Base-by-base conservation (phyloP, 2,888 invertebrate genomes). In the Nesidiocoris tenuis region DNA sequence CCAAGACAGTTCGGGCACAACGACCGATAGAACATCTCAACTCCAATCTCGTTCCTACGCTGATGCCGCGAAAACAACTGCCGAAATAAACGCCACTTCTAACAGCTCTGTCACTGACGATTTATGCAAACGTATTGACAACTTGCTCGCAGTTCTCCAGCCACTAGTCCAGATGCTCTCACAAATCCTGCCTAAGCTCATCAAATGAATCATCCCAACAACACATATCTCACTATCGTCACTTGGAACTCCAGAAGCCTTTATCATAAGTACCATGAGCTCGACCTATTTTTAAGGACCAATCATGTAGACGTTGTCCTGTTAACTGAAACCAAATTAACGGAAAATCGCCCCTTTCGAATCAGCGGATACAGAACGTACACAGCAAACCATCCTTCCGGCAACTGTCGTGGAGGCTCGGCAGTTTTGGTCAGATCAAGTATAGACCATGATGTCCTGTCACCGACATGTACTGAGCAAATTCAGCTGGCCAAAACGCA, bases 121-220 rank as follows among this genome's bases (percentile, higher is more conserved):
- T 39, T 39, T 39, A 39, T 12, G 2, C 39, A 65, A 65, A 65
- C n/a, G n/a, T n/a, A 19, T 65, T 19, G 54, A 24, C 18, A 16
- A 23, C 2, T 5, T 39, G 18, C 23, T 39, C 2, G 1, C 65
- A 16, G 12, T 65, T 16, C 21, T 65, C n/a, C 65, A 39, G n/a
- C 21, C 61, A 18, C 21, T 61, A 2, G 61, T 61, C 1, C 61
- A 61, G 12, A 22, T 16, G 12, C 12, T 61, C 1, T 1, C 61
- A 12, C 61, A 61, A 61, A 61, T 61, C 61, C 22, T 61, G 12
- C 61, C 61, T 3, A 61, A 61, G 22, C 21, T 61, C 1, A 22
- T 61, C 12, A 19, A 61, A 61, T 61, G 61, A 61, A 21, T 12
- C 1, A 18, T 61, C 12, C 61, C 12, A 61, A 61, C 19, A 9